phyloP scores from a whole-genome alignment of 2,797 vertebrate species.

The Strix occidentalis region DNA sequence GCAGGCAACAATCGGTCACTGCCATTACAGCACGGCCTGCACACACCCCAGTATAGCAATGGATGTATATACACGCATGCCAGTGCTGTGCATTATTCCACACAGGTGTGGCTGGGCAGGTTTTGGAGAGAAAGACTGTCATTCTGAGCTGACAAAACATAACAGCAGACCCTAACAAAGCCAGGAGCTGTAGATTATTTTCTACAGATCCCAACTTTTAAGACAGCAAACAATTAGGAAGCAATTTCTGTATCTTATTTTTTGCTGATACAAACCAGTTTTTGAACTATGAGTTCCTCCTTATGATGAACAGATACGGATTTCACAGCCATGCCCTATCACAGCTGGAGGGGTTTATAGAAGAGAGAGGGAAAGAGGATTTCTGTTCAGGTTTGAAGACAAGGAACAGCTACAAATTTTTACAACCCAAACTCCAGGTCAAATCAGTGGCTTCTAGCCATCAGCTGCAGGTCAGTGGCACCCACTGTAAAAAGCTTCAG shows the following conservation, averaged over 20 bases:
- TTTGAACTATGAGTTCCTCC: neutral
- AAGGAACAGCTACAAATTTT: neutral
- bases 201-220: neutral
- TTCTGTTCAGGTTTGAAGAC: neutral
- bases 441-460: neutral
- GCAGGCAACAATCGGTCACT: rapidly evolving
- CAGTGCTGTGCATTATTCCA: neutral
- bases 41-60: rapidly evolving
- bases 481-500: neutral
- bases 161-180: neutral
- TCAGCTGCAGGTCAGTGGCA: neutral
- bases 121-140: neutral
- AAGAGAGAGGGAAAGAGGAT: neutral
- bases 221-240: neutral
- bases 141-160: neutral
- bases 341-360: neutral
- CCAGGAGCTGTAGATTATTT: neutral
- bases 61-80: neutral
- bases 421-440: neutral
- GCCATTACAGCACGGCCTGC: neutral
- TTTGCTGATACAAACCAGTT: neutral
- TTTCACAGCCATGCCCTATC: neutral
- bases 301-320: neutral
- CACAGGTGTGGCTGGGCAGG: neutral
- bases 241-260: neutral